Conservation (phyloP, 2,113 vertebrate species). For the Lepisosteus osseus region DNA sequence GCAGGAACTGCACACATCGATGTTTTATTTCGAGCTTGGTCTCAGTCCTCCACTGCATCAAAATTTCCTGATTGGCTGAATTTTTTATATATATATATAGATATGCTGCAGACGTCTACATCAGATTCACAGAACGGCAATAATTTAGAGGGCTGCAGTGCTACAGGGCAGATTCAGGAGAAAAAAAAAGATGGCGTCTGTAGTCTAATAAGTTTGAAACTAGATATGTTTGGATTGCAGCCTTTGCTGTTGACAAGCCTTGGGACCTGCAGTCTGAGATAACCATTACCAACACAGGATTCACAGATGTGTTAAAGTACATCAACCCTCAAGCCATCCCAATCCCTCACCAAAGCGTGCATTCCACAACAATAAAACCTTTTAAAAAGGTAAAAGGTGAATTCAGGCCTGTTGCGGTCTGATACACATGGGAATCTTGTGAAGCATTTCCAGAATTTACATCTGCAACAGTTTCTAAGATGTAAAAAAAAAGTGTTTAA, state of each 20-base stretch:
- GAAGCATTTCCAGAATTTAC: too few species aligned
- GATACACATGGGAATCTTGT: too few species aligned
- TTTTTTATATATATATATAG: conserved; percentile 32
- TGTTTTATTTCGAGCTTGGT: conserved; percentile 12
- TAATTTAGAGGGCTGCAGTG: conserved; percentile 31
- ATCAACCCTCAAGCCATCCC: too few species aligned
- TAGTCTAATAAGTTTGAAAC: conserved; percentile 37
- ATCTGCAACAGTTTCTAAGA: too few species aligned
- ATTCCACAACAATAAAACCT: too few species aligned
- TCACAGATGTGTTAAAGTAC: too few species aligned
- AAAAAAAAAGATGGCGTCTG: conserved; percentile 12
- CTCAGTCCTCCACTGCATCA: conserved; percentile 25
- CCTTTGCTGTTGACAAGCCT: not conserved
- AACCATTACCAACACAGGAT: too few species aligned
- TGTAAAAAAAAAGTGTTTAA: too few species aligned
- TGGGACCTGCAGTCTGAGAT: not conserved
- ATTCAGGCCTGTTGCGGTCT: too few species aligned
- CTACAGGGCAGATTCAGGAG: conserved; percentile 31
- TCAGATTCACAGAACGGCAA: conserved; percentile 41
- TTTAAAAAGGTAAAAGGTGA: too few species aligned
- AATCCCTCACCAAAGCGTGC: too few species aligned
- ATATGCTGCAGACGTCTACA: conserved; percentile 40
- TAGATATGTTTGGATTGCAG: not conserved
- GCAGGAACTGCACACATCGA: conserved; percentile 25
- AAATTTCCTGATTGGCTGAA: conserved; percentile 53